These are phyloP conservation scores for Tricholaema leucomelas DNA, from an alignment of 2,113 vertebrate genomes.

Conservation along the genomic window DNA sequence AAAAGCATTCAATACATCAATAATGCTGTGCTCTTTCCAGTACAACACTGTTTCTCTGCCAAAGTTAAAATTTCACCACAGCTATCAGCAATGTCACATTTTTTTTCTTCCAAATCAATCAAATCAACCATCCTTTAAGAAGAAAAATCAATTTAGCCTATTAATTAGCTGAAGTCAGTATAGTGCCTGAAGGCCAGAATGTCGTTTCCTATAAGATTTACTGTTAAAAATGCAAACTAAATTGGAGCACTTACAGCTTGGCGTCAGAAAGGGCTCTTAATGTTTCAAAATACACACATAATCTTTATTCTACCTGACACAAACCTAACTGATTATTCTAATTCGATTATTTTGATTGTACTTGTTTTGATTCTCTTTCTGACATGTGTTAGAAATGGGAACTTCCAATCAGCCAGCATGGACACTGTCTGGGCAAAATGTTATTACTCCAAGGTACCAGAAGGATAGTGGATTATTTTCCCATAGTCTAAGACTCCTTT, in stretches of 20 bases:
- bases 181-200: constrained; percentile 12
- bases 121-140: background rate
- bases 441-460: background rate
- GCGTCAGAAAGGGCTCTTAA: background rate
- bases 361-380: background rate
- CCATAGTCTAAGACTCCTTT: background rate
- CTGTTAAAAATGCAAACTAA: constrained; percentile 13
- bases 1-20: background rate
- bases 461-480: background rate
- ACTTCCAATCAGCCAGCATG: background rate
- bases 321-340: background rate
- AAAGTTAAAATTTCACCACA: background rate
- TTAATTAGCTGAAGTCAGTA: constrained; percentile 35
- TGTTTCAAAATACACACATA: background rate
- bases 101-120: constrained; percentile 27
- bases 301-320: background rate
- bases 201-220: background rate
- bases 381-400: background rate
- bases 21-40: background rate
- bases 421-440: background rate
- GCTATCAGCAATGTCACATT: background rate
- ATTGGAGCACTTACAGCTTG: background rate
- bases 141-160: constrained; percentile 40
- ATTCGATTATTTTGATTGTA: background rate
- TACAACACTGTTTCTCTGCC: background rate